Conservation (phyloP, 2,113 vertebrate genomes). For the Eptesicus fuscus region DNA sequence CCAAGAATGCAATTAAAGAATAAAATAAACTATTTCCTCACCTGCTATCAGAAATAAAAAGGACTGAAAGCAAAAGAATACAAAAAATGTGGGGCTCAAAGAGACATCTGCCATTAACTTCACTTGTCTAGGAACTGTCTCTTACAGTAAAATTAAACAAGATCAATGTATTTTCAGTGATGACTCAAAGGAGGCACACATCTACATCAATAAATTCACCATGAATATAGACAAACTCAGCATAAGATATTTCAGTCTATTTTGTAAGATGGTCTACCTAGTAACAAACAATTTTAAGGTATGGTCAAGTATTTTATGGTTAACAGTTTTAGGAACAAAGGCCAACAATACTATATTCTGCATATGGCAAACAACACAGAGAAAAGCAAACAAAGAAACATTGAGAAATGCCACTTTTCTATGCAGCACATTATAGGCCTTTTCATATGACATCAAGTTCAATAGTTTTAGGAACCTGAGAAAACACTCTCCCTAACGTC, state of each 20-base stretch:
- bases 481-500: not conserved
- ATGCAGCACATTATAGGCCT: not conserved
- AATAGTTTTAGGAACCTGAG: slow-evolving; percentile 16
- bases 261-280: not conserved
- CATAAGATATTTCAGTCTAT: not conserved
- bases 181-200: not conserved
- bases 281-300: not conserved
- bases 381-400: not conserved
- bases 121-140: not conserved
- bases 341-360: not conserved
- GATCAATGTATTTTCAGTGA: not conserved
- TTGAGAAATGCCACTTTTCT: not conserved
- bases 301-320: not conserved
- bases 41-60: not conserved
- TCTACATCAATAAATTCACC: not conserved
- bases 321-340: not conserved
- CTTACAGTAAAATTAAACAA: not conserved
- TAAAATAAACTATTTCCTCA: not conserved
- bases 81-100: not conserved
- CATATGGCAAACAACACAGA: not conserved
- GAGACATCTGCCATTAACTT: not conserved
- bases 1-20: not conserved
- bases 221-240: not conserved
- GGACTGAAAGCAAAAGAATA: not conserved
- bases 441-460: slow-evolving; percentile 3